Conservation (phyloP, 2,113 vertebrate genomes). For the Scatophagus argus region DNA sequence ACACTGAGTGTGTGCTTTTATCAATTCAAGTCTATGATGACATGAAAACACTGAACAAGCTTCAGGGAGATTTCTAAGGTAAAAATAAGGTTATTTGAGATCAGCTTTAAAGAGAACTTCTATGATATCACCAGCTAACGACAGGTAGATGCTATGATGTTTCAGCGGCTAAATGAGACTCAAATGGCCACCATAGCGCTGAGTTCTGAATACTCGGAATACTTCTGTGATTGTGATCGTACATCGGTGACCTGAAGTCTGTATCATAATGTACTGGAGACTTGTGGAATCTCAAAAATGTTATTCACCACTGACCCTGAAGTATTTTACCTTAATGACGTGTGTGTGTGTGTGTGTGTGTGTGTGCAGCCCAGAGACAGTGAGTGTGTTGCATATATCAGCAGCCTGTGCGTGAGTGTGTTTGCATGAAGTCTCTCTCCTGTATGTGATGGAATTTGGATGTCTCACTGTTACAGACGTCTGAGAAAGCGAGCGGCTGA, state of each 20-base stretch:
- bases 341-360: not conserved
- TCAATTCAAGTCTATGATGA: too few relatives aligned
- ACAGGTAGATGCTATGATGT: not conserved
- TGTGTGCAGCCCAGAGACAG: slow-evolving; percentile 6
- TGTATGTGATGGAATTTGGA: slow-evolving; percentile 67
- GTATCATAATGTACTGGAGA: slow-evolving; percentile 6
- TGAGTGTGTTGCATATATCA: not conserved
- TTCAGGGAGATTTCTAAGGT: too few relatives aligned
- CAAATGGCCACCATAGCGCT: not conserved
- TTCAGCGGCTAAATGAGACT: not conserved
- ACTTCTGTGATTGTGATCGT: not conserved
- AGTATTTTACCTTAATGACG: not conserved
- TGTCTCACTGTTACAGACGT: slow-evolving; percentile 85
- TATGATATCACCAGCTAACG: not conserved
- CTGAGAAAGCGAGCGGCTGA: slow-evolving; percentile 72
- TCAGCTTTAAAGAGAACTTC: too few relatives aligned
- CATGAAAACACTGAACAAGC: too few relatives aligned
- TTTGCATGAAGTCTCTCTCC: slow-evolving; percentile 56
- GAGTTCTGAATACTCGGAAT: not conserved
- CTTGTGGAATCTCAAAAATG: slow-evolving; percentile 59
- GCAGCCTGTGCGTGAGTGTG: slow-evolving; percentile 14
- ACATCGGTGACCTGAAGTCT: slow-evolving; percentile 18
- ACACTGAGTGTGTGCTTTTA: too few relatives aligned
- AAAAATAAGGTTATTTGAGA: too few relatives aligned
- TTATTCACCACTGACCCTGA: slow-evolving; percentile 3